Conservation (phyloP, 2,797 vertebrate species). For the Cossypha heuglini region DNA sequence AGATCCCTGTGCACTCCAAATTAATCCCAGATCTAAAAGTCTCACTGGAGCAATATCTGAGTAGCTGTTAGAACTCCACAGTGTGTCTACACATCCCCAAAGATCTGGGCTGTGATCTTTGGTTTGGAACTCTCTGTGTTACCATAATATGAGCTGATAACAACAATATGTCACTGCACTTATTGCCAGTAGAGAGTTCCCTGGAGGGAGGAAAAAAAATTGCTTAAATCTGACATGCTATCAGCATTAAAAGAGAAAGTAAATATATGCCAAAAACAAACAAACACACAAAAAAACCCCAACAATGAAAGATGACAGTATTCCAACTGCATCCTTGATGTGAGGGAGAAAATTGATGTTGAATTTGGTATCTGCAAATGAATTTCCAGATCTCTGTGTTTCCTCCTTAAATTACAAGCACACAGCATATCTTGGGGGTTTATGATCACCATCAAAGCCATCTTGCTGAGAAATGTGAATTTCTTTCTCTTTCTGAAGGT, state of each 20-base stretch:
- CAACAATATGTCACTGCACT: background rate
- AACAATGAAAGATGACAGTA: background rate
- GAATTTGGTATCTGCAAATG: background rate
- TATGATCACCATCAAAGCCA: slow-evolving; percentile 18
- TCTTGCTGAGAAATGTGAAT: slow-evolving; percentile 38
- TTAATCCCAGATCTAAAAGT: background rate
- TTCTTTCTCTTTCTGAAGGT: slow-evolving; percentile 33
- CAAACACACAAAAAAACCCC: background rate
- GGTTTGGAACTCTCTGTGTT: background rate
- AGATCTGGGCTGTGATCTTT: background rate
- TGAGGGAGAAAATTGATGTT: background rate
- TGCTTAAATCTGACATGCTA: background rate
- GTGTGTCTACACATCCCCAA: background rate
- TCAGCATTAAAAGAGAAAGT: background rate
- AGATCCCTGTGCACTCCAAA: background rate
- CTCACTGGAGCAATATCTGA: background rate
- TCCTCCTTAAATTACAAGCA: slow-evolving; percentile 35
- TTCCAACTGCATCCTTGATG: background rate
- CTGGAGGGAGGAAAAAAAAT: background rate
- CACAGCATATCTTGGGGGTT: background rate
- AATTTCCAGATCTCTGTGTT: background rate
- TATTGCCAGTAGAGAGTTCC: background rate
- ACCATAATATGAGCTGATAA: background rate
- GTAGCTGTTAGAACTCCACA: background rate
- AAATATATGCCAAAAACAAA: background rate